Percentiles rank a stretch among this genome's conserved stretches.
Evolutionary conservation across 2,797 vertebrate species (phyloP).

Genomic region (Poecile montanus): DNA sequence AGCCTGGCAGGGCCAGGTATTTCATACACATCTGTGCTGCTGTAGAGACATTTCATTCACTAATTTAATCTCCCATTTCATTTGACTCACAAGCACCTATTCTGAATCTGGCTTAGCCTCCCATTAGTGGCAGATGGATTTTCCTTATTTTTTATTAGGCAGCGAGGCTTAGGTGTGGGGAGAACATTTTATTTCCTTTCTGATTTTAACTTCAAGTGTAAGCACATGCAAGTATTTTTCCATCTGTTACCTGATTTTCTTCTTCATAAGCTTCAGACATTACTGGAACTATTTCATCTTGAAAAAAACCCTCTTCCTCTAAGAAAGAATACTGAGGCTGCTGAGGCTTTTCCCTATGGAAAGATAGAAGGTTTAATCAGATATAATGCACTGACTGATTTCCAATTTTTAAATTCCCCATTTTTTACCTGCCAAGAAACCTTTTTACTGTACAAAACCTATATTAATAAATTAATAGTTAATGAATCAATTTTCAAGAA

Average conservation of each 20-base stretch:
- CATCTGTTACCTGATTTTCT: background rate
- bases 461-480: background rate
- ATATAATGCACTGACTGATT: background rate
- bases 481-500: background rate
- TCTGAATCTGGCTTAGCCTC: background rate
- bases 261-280: background rate
- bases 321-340: background rate
- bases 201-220: background rate
- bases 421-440: background rate
- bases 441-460: background rate
- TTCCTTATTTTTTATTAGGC: background rate
- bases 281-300: background rate
- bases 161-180: background rate
- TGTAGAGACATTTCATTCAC: background rate
- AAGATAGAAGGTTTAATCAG: background rate
- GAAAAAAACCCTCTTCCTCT: background rate
- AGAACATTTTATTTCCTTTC: constrained; percentile 11
- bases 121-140: background rate
- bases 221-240: background rate
- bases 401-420: background rate
- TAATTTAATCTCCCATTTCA: background rate
- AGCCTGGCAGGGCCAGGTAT: background rate
- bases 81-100: background rate
- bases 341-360: background rate
- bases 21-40: background rate